A percentile compares a stretch with the other conserved stretches of the same genome.
These are phyloP conservation scores for Gymnoscopelus microlampas DNA, from an alignment of 2,797 vertebrate genomes.

Conservation along the genomic window DNA sequence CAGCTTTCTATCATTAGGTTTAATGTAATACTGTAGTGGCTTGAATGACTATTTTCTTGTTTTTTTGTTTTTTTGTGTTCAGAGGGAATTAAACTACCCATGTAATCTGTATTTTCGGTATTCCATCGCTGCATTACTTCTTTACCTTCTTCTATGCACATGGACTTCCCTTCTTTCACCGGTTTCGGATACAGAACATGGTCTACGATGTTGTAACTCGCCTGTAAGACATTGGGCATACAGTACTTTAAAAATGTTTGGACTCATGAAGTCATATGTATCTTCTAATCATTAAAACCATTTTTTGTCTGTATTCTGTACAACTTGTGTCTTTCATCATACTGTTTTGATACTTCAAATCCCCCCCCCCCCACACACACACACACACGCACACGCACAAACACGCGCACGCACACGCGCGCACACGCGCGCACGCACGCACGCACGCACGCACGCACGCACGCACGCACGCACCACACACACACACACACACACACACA, in stretches of 20 bases:
- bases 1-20: conserved; percentile 68
- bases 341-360: conserved; percentile 3
- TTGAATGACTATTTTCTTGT: conserved; percentile 65
- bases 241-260: conserved; percentile 60
- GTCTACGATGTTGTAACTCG: conserved; percentile 61
- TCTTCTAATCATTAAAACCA: conserved; percentile 78
- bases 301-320: conserved; percentile 73
- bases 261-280: conserved; percentile 70
- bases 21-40: conserved; percentile 70
- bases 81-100: conserved; percentile 69
- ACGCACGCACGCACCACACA: too few relatives aligned
- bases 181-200: conserved; percentile 51
- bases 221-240: conserved; percentile 63
- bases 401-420: too few relatives aligned
- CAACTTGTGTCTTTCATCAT: conserved; percentile 51
- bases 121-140: conserved; percentile 43
- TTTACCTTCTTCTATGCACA: conserved; percentile 60
- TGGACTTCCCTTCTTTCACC: conserved; percentile 44
- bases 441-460: too few relatives aligned
- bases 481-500: too few relatives aligned
- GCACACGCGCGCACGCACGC: too few relatives aligned
- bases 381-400: too few relatives aligned
- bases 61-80: conserved; percentile 65
- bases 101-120: conserved; percentile 58
- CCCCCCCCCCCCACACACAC: too few relatives aligned